Percentiles rank a stretch among this genome's conserved stretches.
These are phyloP conservation scores for Pseudomyrmex dendroicus DNA, from an alignment of 1,140 invertebrate genomes.

Conservation along the genomic window DNA sequence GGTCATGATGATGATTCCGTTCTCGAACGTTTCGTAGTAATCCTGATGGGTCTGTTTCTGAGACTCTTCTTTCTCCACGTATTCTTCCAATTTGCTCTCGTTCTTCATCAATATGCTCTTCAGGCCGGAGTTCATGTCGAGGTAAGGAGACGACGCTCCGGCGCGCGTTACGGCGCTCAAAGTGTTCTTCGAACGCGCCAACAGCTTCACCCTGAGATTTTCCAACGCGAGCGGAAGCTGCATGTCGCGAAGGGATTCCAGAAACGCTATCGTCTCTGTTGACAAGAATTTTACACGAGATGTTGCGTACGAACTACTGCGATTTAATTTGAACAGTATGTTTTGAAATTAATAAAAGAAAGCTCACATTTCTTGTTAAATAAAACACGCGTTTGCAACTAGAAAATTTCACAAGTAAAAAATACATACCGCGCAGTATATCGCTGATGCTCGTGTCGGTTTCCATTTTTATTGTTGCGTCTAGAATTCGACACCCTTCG, in stretches of 20 bases:
- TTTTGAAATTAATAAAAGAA: no score
- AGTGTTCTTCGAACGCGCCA: conserved; percentile 74
- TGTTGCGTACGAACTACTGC: no score
- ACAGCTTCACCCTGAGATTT: conserved; percentile 70
- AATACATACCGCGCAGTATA: conserved; percentile 65
- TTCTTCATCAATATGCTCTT: conserved; percentile 64
- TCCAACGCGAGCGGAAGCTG: conserved; percentile 74
- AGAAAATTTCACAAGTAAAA: background rate
- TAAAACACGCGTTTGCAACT: no score
- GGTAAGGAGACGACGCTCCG: conserved; percentile 73
- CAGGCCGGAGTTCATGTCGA: conserved; percentile 78
- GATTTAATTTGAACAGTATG: no score
- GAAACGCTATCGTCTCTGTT: conserved; percentile 79
- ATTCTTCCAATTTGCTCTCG: conserved; percentile 68
- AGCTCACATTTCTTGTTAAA: no score
- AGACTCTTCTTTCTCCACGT: conserved; percentile 70
- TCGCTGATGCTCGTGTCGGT: conserved; percentile 42
- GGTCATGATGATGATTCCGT: conserved; percentile 1
- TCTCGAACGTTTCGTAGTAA: conserved; percentile 78
- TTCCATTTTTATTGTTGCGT: conserved; percentile 47
- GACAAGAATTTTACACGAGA: background rate
- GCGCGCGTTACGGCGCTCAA: conserved; percentile 49
- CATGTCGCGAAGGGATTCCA: conserved; percentile 75
- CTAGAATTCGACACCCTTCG: no score
- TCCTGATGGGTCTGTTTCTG: conserved; percentile 9